Evolutionary conservation across 2,797 vertebrate genomes (phyloP).

Genomic region (Hydrophis major): DNA sequence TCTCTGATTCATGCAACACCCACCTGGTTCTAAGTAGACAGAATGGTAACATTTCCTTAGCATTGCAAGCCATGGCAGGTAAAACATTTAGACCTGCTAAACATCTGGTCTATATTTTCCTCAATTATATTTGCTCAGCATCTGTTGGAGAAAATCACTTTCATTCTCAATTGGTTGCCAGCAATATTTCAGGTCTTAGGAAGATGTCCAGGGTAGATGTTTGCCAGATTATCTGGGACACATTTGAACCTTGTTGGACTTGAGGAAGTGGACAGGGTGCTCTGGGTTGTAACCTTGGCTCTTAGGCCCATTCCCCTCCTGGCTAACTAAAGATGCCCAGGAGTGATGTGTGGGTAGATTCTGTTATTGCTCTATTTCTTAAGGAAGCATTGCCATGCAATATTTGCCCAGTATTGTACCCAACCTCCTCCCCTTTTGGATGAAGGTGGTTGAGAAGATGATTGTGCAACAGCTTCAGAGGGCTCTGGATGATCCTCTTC

Average conservation of each 20-base stretch:
- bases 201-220: neutral
- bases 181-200: neutral
- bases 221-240: neutral
- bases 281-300: neutral
- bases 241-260: neutral
- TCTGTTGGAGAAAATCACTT: neutral
- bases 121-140: neutral
- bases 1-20: neutral
- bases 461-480: neutral
- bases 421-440: neutral
- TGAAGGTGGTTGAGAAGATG: neutral
- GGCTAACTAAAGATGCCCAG: neutral
- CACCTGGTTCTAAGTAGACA: neutral
- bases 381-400: neutral
- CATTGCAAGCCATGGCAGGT: neutral
- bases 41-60: neutral
- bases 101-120: neutral
- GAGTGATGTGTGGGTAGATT: neutral
- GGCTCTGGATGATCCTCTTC: neutral
- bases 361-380: neutral
- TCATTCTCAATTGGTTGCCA: neutral
- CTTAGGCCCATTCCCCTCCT: neutral
- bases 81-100: neutral
- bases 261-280: neutral
- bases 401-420: neutral